phyloP scores from a whole-genome alignment of 2,113 vertebrate species.

The Limanda limanda region DNA sequence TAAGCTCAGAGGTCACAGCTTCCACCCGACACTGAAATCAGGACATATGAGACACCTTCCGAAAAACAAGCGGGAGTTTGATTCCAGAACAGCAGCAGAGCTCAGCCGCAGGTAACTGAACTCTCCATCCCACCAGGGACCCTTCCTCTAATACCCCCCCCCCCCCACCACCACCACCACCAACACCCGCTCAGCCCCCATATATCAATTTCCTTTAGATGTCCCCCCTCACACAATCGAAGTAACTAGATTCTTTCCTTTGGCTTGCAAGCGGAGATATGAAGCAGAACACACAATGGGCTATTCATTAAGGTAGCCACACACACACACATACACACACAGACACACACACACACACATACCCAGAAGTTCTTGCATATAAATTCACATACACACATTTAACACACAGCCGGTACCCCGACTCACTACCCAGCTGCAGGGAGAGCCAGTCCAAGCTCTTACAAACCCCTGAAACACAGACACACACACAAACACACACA shows the following conservation, averaged over 20 bases:
- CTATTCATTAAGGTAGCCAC: conserved; percentile 72
- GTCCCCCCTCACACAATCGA: conserved; percentile 79
- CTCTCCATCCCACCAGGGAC: conserved; percentile 51
- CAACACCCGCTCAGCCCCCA: conserved; percentile 22
- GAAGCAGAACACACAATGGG: conserved; percentile 68
- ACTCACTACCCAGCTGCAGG: conserved; percentile 71
- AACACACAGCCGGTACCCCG: not conserved
- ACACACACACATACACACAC: conserved; percentile 37
- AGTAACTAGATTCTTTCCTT: conserved; percentile 83
- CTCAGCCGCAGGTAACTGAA: conserved; percentile 55
- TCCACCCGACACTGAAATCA: no score
- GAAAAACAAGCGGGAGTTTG: not conserved
- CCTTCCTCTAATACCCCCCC: conserved; percentile 31
- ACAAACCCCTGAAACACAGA: conserved; percentile 34
- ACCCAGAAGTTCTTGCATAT: conserved; percentile 17
- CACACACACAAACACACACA: conserved; percentile 33
- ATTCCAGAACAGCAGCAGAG: conserved; percentile 47
- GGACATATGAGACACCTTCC: not conserved
- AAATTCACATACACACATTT: conserved; percentile 6
- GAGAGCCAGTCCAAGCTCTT: conserved; percentile 69
- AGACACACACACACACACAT: conserved; percentile 32
- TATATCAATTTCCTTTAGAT: conserved; percentile 83
- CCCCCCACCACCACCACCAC: not conserved
- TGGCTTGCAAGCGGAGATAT: conserved; percentile 72
- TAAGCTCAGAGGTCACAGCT: not conserved